These are phyloP conservation scores for Orussus abietinus DNA, from an alignment of 1,140 invertebrate species.

Conservation along the genomic window DNA sequence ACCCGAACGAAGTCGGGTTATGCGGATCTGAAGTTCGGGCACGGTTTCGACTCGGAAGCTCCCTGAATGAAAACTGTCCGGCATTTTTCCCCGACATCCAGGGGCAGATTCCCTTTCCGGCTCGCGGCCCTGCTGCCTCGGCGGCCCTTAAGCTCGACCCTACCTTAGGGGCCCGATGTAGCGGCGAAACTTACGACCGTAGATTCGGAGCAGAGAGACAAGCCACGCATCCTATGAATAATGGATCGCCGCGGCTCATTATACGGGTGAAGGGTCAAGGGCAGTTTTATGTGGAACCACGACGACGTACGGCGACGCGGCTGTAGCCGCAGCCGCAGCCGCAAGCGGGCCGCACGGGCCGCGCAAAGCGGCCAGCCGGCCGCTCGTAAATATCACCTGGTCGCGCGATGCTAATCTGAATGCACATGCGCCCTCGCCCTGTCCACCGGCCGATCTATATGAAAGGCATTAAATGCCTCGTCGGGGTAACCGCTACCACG, in stretches of 20 bases:
- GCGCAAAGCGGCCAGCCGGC: slow-evolving; percentile 22
- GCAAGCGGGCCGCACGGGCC: slow-evolving; percentile 14
- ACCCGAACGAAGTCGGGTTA: too few species aligned
- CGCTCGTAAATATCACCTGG: slow-evolving; percentile 31
- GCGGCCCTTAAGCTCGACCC: too few species aligned
- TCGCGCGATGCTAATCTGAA: slow-evolving; percentile 45
- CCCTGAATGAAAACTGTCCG: slow-evolving; percentile 13
- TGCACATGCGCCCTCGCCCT: slow-evolving; percentile 35
- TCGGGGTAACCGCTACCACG: slow-evolving; percentile 11
- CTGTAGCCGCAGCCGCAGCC: slow-evolving; percentile 10
- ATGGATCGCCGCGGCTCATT: slow-evolving; percentile 44
- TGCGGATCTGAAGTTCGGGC: too few species aligned
- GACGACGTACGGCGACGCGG: slow-evolving; percentile 21
- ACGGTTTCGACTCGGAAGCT: too few species aligned
- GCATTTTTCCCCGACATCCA: slow-evolving; percentile 1
- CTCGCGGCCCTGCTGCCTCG: too few species aligned
- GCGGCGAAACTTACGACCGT: slow-evolving; percentile 32
- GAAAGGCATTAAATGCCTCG: slow-evolving; percentile 33
- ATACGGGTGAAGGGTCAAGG: slow-evolving; percentile 48
- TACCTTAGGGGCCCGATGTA: slow-evolving; percentile 29
- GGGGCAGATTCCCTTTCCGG: too few species aligned
- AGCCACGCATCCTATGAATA: slow-evolving; percentile 45
- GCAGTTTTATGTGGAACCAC: slow-evolving; percentile 40
- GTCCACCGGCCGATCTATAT: slow-evolving; percentile 28
- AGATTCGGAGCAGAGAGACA: slow-evolving; percentile 42